Conservation (phyloP, 2,797 vertebrate genomes). For the Siniperca obscura region DNA sequence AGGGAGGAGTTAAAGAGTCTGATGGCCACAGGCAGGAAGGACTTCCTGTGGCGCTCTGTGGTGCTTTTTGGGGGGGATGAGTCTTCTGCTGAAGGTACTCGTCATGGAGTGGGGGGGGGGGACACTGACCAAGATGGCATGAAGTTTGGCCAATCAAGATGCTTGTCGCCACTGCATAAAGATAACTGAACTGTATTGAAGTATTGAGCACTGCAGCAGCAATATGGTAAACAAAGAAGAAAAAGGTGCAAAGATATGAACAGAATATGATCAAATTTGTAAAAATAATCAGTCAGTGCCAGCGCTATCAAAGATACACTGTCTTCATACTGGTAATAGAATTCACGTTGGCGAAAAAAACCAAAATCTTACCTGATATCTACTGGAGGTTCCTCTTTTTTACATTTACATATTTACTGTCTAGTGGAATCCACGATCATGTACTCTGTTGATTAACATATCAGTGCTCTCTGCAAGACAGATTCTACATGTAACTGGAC, state of each 20-base stretch:
- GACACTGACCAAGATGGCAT: too few species aligned
- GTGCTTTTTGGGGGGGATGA: too few species aligned
- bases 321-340: neutral
- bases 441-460: neutral
- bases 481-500: neutral
- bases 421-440: neutral
- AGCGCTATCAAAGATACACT: neutral
- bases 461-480: neutral
- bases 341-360: neutral
- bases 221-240: neutral
- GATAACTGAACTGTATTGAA: neutral
- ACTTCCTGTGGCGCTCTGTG: too few species aligned
- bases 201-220: neutral
- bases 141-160: neutral
- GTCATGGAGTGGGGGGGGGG: too few species aligned
- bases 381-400: neutral
- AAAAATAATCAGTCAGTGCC: neutral
- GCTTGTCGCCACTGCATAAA: neutral
- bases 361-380: neutral
- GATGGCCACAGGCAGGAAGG: too few species aligned
- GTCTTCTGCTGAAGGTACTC: too few species aligned
- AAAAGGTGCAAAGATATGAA: neutral
- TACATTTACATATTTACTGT: slow-evolving; percentile 8
- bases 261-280: neutral
- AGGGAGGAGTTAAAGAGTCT: too few species aligned